Percentiles rank a stretch among this genome's conserved stretches.
Evolutionary conservation across 1,140 invertebrate genomes (phyloP).

Genomic region (Andrena cerasifolii): DNA sequence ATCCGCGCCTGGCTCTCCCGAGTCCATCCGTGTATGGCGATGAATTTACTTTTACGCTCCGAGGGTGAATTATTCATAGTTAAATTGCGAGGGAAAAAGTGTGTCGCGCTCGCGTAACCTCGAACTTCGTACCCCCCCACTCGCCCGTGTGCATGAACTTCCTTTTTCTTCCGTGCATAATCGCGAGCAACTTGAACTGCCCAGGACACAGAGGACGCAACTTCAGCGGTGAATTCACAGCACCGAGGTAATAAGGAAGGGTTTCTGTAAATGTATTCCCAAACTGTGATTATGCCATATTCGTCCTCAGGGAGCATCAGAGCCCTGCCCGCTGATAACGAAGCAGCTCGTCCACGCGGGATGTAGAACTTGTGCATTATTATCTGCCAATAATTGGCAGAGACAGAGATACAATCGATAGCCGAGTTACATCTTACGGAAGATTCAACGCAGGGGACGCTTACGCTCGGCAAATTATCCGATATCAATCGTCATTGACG

Average conservation of each 20-base stretch:
- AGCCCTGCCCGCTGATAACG: no score
- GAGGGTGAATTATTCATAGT: conserved; percentile 31
- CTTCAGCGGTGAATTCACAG: no score
- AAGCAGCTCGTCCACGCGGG: no score
- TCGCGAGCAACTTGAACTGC: neutral
- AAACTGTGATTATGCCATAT: no score
- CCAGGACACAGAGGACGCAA: no score
- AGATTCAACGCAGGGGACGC: neutral
- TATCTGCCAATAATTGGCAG: neutral
- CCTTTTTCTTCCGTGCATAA: neutral
- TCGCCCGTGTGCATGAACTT: no score
- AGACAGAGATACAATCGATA: neutral
- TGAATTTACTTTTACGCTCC: conserved; percentile 27
- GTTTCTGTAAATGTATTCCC: no score
- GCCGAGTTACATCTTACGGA: neutral
- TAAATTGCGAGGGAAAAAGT: conserved; percentile 12
- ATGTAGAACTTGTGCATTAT: neutral
- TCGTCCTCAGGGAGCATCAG: no score
- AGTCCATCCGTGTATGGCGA: conserved; percentile 14
- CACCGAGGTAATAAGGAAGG: no score
- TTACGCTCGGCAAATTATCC: neutral
- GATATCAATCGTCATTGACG: neutral
- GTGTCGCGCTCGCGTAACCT: neutral
- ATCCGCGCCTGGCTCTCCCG: conserved; percentile 9
- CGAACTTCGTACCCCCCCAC: neutral